phyloP scores from a whole-genome alignment of 1,140 invertebrate genomes.

The Pararge aegeria region DNA sequence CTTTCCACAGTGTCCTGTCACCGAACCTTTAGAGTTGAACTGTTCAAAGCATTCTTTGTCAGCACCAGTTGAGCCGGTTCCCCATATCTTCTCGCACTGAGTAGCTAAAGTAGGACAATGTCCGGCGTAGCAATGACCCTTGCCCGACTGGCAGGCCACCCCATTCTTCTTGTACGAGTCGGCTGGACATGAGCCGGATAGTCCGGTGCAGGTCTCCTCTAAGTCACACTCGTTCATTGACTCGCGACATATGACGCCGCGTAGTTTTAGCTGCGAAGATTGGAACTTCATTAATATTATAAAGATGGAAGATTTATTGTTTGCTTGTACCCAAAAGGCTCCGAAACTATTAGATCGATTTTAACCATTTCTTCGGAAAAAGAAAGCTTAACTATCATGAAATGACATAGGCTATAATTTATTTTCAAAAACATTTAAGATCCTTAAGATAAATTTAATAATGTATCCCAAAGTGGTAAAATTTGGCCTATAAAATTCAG shows the following conservation, averaged over 20 bases:
- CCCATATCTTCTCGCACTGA: slow-evolving; percentile 96
- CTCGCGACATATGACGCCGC: slow-evolving; percentile 90
- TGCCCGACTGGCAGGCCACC: slow-evolving; percentile 85
- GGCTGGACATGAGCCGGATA: slow-evolving; percentile 90
- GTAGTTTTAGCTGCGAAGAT: slow-evolving; percentile 84
- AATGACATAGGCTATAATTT: too few species aligned
- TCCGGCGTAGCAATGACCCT: slow-evolving; percentile 94
- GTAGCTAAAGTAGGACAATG: slow-evolving; percentile 91
- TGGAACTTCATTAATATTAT: not conserved
- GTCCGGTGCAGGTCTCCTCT: slow-evolving; percentile 94
- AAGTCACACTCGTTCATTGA: slow-evolving; percentile 96
- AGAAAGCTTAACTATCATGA: too few species aligned
- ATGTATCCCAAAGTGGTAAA: too few species aligned
- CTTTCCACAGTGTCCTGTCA: slow-evolving; percentile 95
- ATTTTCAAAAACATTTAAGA: too few species aligned
- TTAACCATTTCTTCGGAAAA: too few species aligned
- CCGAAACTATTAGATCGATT: too few species aligned
- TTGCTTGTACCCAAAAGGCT: too few species aligned
- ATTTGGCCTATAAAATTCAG: too few species aligned
- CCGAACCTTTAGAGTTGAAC: slow-evolving; percentile 96
- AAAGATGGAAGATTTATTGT: too few species aligned
- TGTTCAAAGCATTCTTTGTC: slow-evolving; percentile 94
- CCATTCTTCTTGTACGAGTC: slow-evolving; percentile 96
- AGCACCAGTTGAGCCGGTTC: slow-evolving; percentile 87
- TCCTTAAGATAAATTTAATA: too few species aligned